phyloP scores from a whole-genome alignment of 2,113 vertebrate species.

The Sander vitreus region DNA sequence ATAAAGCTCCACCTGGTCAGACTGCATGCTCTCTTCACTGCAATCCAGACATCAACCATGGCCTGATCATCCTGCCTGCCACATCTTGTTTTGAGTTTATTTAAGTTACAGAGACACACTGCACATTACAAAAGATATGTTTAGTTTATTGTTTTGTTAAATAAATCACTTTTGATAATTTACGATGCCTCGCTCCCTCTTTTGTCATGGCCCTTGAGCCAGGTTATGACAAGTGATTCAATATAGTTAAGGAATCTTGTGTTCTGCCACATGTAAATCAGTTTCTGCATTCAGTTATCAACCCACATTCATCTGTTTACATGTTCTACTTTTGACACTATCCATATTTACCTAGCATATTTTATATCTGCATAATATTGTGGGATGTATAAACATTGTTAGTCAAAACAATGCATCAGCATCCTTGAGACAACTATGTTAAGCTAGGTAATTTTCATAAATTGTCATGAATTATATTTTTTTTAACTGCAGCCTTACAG shows the following conservation, averaged over 20 bases:
- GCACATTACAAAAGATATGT: no score
- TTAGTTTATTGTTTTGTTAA: no score
- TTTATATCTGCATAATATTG: constrained; percentile 54
- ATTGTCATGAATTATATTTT: constrained; percentile 39
- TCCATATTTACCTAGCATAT: constrained; percentile 54
- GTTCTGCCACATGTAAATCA: constrained; percentile 45
- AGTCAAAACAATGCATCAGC: constrained; percentile 31
- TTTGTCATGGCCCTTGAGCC: no score
- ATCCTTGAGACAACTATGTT: constrained; percentile 35
- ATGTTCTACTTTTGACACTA: constrained; percentile 36
- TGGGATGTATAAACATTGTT: constrained; percentile 31
- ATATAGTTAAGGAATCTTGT: constrained; percentile 12
- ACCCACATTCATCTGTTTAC: constrained; percentile 48
- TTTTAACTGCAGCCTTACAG: neutral
- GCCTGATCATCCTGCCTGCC: no score
- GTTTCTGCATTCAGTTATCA: constrained; percentile 31
- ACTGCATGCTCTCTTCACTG: no score
- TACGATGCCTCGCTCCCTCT: no score
- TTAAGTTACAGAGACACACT: no score
- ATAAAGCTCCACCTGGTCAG: no score
- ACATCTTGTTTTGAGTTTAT: no score
- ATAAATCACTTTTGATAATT: no score
- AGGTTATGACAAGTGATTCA: no score
- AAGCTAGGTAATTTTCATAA: constrained; percentile 23
- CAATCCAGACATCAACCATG: no score